Evolutionary conservation across 2,113 vertebrate genomes (phyloP).

Genomic region (Phalacrocorax brasilianus): DNA sequence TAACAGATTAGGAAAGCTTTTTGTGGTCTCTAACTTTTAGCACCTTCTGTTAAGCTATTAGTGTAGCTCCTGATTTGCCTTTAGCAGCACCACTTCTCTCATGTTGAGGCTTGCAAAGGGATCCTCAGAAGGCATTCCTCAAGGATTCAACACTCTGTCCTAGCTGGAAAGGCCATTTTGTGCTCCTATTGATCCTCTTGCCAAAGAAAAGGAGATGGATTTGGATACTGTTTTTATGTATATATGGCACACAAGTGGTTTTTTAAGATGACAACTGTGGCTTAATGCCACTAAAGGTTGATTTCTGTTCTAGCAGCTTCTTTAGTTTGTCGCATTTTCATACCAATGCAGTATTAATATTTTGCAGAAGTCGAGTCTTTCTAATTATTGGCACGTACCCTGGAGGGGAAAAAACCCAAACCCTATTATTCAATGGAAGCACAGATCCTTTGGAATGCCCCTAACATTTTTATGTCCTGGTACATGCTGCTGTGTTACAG

Average conservation of each 20-base stretch:
- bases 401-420: not conserved
- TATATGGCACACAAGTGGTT: not conserved
- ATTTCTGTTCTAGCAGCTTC: not conserved
- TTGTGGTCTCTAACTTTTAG: slow-evolving; percentile 55
- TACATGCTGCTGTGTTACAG: not conserved
- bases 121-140: slow-evolving; percentile 46
- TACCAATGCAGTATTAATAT: not conserved
- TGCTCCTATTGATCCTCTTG: slow-evolving; percentile 10
- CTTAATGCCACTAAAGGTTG: not conserved
- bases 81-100: slow-evolving; percentile 23
- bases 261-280: not conserved
- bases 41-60: slow-evolving; percentile 39
- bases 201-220: not conserved
- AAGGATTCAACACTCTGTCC: not conserved
- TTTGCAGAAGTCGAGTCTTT: not conserved
- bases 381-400: not conserved
- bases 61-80: slow-evolving; percentile 21
- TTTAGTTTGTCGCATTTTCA: not conserved
- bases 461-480: not conserved
- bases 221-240: not conserved
- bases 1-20: slow-evolving; percentile 59
- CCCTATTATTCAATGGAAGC: not conserved
- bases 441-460: not conserved
- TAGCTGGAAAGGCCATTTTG: slow-evolving; percentile 31
- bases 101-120: slow-evolving; percentile 23